Percentiles rank a stretch among this genome's conserved stretches.
Conservation (phyloP, 2,797 vertebrate genomes). For the Zenarchopterus dispar region DNA sequence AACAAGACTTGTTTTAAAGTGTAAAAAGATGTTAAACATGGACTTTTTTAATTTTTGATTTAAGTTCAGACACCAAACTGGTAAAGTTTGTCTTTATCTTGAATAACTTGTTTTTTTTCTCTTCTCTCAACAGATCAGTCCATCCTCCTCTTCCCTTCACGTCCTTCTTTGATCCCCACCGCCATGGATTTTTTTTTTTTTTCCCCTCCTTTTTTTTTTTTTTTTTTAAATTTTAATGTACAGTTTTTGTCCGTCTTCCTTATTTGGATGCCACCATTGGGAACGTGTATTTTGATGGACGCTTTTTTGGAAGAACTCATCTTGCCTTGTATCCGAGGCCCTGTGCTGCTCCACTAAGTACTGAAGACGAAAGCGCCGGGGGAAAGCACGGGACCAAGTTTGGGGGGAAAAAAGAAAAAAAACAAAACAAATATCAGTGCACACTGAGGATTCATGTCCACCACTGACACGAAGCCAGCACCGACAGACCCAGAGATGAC, state of each 20-base stretch:
- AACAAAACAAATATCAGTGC: constrained; percentile 53
- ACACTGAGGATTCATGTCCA: constrained; percentile 62
- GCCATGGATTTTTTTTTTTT: constrained; percentile 49
- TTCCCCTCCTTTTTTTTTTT: constrained; percentile 52
- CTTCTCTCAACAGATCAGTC: constrained; percentile 63
- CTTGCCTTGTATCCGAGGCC: constrained; percentile 66
- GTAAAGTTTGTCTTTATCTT: no score
- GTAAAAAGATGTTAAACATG: no score
- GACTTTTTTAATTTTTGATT: no score
- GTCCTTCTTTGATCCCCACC: constrained; percentile 71
- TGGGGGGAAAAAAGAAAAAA: no score
- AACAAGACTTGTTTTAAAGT: no score
- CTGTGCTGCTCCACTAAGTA: constrained; percentile 61
- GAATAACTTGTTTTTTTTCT: neutral
- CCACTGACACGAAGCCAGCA: constrained; percentile 63
- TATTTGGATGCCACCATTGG: constrained; percentile 75
- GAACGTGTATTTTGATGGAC: constrained; percentile 69
- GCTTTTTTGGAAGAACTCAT: constrained; percentile 74
- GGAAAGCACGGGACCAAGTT: constrained; percentile 73
- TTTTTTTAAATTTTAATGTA: constrained; percentile 80
- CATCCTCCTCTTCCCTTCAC: constrained; percentile 58
- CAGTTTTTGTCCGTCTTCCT: constrained; percentile 69
- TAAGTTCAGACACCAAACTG: no score
- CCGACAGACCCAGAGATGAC: constrained; percentile 48
- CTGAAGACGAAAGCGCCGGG: constrained; percentile 72